Percentiles rank a stretch among this genome's conserved stretches.
Conservation (phyloP, 2,113 vertebrate genomes). For the Apaloderma vittatum region DNA sequence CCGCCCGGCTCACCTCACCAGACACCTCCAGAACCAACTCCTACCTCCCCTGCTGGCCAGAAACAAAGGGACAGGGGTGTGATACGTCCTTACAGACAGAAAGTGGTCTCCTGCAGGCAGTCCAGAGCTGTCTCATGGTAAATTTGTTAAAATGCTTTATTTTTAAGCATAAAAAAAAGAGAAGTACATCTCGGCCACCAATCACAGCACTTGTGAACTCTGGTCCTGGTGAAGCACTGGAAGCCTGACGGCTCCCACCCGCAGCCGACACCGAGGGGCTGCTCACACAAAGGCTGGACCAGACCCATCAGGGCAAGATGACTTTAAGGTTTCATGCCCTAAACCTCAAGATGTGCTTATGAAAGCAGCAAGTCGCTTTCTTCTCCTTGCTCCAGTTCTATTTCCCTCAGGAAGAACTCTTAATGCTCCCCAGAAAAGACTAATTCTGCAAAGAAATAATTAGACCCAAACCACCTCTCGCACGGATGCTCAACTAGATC, state of each 20-base stretch:
- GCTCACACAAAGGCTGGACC: neutral
- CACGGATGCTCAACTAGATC: neutral
- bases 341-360: neutral
- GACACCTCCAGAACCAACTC: neutral
- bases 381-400: conserved; percentile 66
- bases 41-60: neutral
- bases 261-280: neutral
- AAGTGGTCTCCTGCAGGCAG: neutral
- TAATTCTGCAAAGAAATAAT: conserved; percentile 51
- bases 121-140: neutral
- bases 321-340: neutral
- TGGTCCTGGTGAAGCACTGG: neutral
- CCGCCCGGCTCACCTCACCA: neutral
- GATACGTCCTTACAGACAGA: neutral
- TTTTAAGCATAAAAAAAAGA: neutral
- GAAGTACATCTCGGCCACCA: neutral
- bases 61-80: neutral
- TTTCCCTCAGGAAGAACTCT: neutral
- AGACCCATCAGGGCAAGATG: neutral
- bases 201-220: neutral
- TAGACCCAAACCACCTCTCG: neutral
- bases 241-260: neutral
- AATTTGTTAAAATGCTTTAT: neutral
- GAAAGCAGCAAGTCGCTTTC: neutral
- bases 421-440: neutral